Evolutionary conservation across 2,797 vertebrate genomes (phyloP), one percentile per base, ranked within the genome.

Genomic region (Muscicapa comitata): DNA sequence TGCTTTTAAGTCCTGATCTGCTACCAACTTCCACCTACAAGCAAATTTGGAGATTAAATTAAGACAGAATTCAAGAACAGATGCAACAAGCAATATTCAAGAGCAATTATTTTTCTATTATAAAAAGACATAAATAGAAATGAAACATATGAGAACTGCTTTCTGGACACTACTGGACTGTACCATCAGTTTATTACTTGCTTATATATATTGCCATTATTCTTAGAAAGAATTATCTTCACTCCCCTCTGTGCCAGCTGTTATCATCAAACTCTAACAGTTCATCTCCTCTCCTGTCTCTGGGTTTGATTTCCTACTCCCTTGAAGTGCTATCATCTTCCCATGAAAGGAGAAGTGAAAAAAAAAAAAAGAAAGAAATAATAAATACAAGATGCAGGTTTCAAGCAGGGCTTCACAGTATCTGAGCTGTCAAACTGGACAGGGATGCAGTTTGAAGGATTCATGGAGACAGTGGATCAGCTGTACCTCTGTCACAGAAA

Each of bases 181-280:
- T 15, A 37, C 86, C 45, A 65, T 78, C 57, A 61, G 17, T 78
- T 80, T 88, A 86, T 86, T 40, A 47, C 80, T 84, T 80, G 29
- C 29, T 93, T 88, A 19, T 37, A 24, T 24, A 26, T 62, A 65
- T 83, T 51, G 29, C 55, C 47, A 51, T 84, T 81, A 82, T 82
- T 87, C 57, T 86, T 68, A 55, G 19, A 77, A 87, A 76, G 31
- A 86, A 25, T 20, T 67, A 76, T 89, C 72, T 88, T 84, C 66
- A 53, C 47, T 93, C 78, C 62, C 33, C 68, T 55, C 57, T 38
- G 59, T 79, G 72, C 31, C 87, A 95, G 72, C 65, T 89, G 88
- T 94, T 95, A 90, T 84, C 84, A 92, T 81, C 84, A 94, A 76
- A 86, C 55, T 48, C 83, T 89, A 95, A 82, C 43, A 89, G 70